A percentile compares a stretch with the other conserved stretches of the same genome.
Evolutionary conservation across 2,797 vertebrate genomes (phyloP).

Genomic region (Peromyscus attwateri): DNA sequence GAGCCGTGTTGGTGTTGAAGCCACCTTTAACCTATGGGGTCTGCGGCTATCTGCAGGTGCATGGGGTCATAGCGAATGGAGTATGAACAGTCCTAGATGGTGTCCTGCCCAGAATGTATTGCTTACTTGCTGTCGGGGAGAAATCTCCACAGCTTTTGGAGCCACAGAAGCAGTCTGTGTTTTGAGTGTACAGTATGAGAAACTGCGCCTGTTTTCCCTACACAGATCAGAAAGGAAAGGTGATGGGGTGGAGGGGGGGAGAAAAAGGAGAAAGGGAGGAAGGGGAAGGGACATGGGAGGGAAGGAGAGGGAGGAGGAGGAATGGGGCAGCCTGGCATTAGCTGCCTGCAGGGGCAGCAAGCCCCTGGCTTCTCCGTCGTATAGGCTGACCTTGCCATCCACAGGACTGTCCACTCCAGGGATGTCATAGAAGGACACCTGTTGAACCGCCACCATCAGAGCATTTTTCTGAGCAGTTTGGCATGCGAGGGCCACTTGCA

Average conservation of each 20-base stretch:
- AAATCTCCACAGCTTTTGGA: background rate
- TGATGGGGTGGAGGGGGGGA: no score
- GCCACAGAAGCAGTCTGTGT: background rate
- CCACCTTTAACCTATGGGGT: background rate
- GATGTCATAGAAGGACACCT: conserved; percentile 85
- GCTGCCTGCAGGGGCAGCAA: background rate
- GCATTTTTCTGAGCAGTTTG: conserved; percentile 91
- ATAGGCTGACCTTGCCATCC: conserved; percentile 78
- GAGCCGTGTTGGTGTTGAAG: background rate
- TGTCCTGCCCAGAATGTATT: background rate
- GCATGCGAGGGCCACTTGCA: conserved; percentile 89
- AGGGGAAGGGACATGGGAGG: background rate
- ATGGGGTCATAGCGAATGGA: fast-evolving
- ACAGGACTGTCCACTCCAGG: conserved; percentile 45
- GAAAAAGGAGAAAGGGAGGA: background rate
- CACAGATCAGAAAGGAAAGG: background rate
- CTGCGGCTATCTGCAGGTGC: background rate
- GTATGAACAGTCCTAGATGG: background rate
- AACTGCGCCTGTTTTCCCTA: background rate
- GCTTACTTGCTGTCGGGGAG: background rate
- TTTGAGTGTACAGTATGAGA: background rate
- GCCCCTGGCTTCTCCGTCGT: background rate
- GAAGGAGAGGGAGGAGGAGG: background rate
- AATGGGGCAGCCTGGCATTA: background rate
- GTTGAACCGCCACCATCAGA: conserved; percentile 88